Conservation (phyloP, 2,113 vertebrate species). For the Corynorhinus townsendii region DNA sequence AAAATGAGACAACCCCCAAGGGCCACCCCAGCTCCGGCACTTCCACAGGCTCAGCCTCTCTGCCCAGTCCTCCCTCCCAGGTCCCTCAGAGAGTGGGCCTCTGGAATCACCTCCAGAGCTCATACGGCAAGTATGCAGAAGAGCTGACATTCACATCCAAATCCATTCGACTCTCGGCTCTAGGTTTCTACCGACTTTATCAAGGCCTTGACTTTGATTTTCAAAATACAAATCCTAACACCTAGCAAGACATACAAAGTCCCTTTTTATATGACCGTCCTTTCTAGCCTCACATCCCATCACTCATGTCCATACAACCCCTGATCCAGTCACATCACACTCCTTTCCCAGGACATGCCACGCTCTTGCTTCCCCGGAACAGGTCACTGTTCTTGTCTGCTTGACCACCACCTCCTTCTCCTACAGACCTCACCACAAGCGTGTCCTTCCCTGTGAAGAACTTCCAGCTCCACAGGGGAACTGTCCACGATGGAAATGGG, state of each 20-base stretch:
- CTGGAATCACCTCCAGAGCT: not conserved
- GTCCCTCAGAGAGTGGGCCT: not conserved
- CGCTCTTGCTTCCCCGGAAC: not conserved
- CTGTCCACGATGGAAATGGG: conserved; percentile 22
- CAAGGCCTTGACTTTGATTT: not conserved
- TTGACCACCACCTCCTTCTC: not conserved
- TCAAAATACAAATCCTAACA: not conserved
- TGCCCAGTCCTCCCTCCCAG: not conserved
- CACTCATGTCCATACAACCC: not conserved
- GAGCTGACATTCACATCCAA: not conserved
- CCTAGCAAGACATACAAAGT: not conserved
- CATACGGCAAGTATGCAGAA: not conserved
- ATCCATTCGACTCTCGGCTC: not conserved
- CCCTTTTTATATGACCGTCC: not conserved
- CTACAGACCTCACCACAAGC: not conserved
- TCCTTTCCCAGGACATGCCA: not conserved
- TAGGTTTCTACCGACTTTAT: not conserved
- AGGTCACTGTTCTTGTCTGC: not conserved
- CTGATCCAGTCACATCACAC: not conserved
- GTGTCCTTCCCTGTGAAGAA: not conserved
- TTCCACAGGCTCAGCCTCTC: not conserved
- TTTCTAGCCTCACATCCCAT: not conserved
- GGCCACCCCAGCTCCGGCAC: not conserved
- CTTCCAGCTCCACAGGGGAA: not conserved
- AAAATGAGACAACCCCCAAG: not conserved